Percentiles rank a stretch among this genome's conserved stretches.
phyloP scores from a whole-genome alignment of 2,797 vertebrate genomes.

The Phylloscopus collybita region DNA sequence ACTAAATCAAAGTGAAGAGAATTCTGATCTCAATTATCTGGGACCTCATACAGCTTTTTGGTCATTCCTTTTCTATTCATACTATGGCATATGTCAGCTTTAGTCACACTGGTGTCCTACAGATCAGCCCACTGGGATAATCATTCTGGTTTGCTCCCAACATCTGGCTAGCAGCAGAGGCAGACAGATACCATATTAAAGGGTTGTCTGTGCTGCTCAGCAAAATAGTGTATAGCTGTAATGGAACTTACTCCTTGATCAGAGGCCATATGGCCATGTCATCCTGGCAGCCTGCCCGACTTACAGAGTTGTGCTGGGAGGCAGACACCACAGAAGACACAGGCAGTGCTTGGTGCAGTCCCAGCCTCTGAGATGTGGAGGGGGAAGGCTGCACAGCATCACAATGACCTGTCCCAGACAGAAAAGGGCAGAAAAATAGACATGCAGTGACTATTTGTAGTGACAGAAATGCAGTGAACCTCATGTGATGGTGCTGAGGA shows the following conservation, averaged over 20 bases:
- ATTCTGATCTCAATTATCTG: background rate
- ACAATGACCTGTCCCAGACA: rapidly evolving
- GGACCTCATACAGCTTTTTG: background rate
- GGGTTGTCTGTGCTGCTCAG: slow-evolving; percentile 1
- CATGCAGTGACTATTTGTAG: background rate
- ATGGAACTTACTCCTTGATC: slow-evolving; percentile 14
- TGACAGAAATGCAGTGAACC: background rate
- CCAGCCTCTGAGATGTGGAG: background rate
- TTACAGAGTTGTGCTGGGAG: background rate
- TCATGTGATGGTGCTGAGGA: background rate
- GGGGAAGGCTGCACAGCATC: background rate
- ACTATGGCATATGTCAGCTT: background rate
- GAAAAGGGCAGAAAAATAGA: background rate
- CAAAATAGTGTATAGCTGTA: background rate
- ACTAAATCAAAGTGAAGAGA: background rate
- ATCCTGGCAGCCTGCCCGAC: background rate
- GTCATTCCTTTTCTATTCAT: background rate
- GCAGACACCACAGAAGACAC: background rate
- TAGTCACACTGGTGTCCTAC: background rate
- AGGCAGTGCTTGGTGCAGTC: background rate
- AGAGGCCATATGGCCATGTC: background rate
- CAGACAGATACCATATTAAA: background rate
- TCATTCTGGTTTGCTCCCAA: background rate
- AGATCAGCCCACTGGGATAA: background rate
- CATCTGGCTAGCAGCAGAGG: slow-evolving; percentile 35